Evolutionary conservation across 2,888 invertebrate genomes (phyloP).

Genomic region (Oscheius onirici): DNA sequence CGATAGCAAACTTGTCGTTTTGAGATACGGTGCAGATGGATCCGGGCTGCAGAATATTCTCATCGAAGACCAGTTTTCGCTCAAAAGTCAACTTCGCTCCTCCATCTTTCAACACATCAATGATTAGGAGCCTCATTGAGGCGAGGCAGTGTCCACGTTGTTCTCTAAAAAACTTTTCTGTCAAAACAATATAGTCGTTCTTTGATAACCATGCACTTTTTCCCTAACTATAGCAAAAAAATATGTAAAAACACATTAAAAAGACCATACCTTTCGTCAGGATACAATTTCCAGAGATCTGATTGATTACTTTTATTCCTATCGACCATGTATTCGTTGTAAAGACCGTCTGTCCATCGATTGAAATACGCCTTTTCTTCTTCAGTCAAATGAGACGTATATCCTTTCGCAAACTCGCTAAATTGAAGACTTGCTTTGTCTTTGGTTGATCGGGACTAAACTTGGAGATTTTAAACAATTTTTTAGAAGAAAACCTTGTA

Average conservation of each 20-base stretch:
- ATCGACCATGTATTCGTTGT: slow-evolving; percentile 35
- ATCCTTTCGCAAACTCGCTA: slow-evolving; percentile 41
- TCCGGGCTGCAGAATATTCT: neutral
- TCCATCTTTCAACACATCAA: slow-evolving; percentile 1
- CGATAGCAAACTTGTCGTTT: slow-evolving; percentile 15
- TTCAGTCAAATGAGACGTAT: slow-evolving; percentile 45
- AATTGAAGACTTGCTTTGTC: slow-evolving; percentile 29
- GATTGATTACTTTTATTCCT: slow-evolving; percentile 11
- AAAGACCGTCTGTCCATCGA: slow-evolving; percentile 42
- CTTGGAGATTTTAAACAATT: neutral
- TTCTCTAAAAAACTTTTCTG: slow-evolving; percentile 22
- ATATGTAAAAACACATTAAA: no score
- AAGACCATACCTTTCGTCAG: slow-evolving; percentile 15
- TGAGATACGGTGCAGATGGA: slow-evolving; percentile 24
- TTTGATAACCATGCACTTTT: no score
- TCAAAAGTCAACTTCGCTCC: neutral
- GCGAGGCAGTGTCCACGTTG: neutral
- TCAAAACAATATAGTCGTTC: no score
- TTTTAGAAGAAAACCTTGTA: slow-evolving; percentile 16
- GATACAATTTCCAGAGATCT: slow-evolving; percentile 25
- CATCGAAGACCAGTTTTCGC: slow-evolving; percentile 1
- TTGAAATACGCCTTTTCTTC: slow-evolving; percentile 39
- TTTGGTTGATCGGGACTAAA: no score
- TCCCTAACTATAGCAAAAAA: no score
- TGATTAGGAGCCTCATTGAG: neutral